Conservation (phyloP, 2,797 vertebrate genomes). For the Acanthopagrus latus region DNA sequence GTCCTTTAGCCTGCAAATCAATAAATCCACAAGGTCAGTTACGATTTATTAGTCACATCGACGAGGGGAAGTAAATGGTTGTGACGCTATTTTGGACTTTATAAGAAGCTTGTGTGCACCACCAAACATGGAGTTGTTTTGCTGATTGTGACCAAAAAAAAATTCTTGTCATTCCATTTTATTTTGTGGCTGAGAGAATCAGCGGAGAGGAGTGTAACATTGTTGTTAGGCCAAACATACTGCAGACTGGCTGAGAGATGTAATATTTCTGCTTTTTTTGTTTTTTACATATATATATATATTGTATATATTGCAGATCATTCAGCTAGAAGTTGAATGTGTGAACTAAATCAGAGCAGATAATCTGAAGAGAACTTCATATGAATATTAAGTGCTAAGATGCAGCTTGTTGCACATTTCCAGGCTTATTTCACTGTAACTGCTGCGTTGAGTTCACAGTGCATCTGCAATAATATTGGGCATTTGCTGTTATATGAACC, state of each 20-base stretch:
- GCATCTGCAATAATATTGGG: constrained; percentile 13
- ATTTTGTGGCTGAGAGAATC: constrained; percentile 13
- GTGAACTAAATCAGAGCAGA: constrained; percentile 15
- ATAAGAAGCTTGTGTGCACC: constrained; percentile 20
- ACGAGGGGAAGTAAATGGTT: not conserved
- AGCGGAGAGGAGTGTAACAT: constrained; percentile 3
- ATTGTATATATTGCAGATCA: constrained; percentile 61
- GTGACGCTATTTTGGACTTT: not conserved
- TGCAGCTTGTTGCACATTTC: constrained; percentile 66
- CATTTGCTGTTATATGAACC: constrained; percentile 28
- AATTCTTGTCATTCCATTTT: constrained; percentile 47
- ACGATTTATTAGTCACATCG: not conserved
- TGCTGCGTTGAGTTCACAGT: constrained; percentile 46
- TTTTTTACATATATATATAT: constrained; percentile 6
- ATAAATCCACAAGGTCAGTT: not conserved
- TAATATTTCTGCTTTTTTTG: constrained; percentile 57
- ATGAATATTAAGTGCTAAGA: constrained; percentile 39
- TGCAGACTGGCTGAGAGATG: constrained; percentile 48
- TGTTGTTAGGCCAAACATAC: constrained; percentile 32
- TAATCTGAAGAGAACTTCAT: constrained; percentile 24
- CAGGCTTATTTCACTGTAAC: constrained; percentile 29
- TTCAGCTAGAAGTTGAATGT: constrained; percentile 49
- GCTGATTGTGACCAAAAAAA: constrained; percentile 54
- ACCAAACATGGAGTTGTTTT: constrained; percentile 28
- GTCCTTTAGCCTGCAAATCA: not conserved